A percentile compares a stretch with the other conserved stretches of the same genome.
phyloP scores from a whole-genome alignment of 2,113 vertebrate species.

The Octodon degus region DNA sequence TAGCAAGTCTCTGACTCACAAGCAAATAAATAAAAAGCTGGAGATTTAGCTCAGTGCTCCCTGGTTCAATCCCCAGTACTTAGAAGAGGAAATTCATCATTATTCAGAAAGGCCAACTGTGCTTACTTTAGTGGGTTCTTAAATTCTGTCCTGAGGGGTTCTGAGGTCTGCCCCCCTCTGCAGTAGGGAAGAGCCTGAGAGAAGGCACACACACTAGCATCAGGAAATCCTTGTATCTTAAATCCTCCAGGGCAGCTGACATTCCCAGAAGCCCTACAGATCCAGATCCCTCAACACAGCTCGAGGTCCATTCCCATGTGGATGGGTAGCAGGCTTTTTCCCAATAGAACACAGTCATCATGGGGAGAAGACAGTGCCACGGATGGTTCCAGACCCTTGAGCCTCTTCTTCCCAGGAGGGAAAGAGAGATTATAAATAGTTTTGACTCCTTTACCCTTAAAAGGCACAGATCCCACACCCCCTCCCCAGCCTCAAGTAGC shows the following conservation, averaged over 20 bases:
- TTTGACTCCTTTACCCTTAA: slow-evolving; percentile 60
- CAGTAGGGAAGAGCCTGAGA: background rate
- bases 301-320: background rate
- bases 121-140: background rate
- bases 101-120: background rate
- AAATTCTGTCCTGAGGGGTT: background rate
- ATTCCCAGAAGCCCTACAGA: background rate
- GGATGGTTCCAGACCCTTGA: slow-evolving; percentile 73
- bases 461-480: slow-evolving; percentile 75
- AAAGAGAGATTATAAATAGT: slow-evolving; percentile 77
- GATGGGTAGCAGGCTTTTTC: background rate
- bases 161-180: background rate
- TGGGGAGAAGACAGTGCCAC: background rate
- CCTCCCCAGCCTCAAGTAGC: slow-evolving; percentile 72
- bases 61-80: background rate
- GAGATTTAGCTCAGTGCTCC: background rate
- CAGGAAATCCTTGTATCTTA: background rate
- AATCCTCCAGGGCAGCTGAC: background rate
- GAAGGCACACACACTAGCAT: background rate
- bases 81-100: background rate
- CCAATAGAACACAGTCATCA: slow-evolving; percentile 14
- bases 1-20: background rate
- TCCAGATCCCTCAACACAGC: background rate
- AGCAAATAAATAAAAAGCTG: background rate
- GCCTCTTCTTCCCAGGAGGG: slow-evolving; percentile 66